phyloP scores from a whole-genome alignment of 2,113 vertebrate genomes.

The Numenius arquata region DNA sequence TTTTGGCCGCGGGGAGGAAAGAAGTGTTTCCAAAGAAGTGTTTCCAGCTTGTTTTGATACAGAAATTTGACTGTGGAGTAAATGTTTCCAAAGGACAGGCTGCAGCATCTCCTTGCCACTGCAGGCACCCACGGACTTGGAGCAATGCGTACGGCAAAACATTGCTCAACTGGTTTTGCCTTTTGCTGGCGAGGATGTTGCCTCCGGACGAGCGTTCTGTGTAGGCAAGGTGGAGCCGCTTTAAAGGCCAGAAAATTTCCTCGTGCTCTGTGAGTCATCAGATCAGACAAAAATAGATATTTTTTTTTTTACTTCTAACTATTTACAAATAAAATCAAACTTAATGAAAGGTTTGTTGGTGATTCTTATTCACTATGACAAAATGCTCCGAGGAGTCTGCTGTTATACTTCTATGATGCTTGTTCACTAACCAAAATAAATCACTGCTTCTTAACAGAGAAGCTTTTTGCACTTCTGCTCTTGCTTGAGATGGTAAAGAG shows the following conservation, averaged over 20 bases:
- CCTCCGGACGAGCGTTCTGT: neutral
- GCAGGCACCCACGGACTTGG: neutral
- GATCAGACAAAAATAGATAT: slow-evolving; percentile 5
- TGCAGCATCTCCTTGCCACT: neutral
- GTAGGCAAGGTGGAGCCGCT: neutral
- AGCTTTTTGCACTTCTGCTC: neutral
- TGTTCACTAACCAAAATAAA: neutral
- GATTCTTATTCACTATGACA: neutral
- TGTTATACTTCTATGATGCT: neutral
- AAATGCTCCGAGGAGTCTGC: neutral
- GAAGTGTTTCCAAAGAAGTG: neutral
- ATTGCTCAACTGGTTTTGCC: neutral
- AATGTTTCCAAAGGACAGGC: neutral
- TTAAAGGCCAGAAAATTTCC: slow-evolving; percentile 7
- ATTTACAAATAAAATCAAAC: slow-evolving; percentile 50
- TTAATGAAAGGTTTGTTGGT: neutral
- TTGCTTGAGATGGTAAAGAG: neutral
- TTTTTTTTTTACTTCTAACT: neutral
- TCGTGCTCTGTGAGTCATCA: slow-evolving; percentile 38
- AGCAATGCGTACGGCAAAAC: neutral
- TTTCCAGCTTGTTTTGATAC: neutral
- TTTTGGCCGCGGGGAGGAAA: neutral
- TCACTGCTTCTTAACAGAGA: neutral
- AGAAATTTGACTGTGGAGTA: neutral
- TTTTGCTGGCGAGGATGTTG: neutral